Evolutionary conservation across 2,113 vertebrate species (phyloP).

Genomic region (Ranitomeya imitator): DNA sequence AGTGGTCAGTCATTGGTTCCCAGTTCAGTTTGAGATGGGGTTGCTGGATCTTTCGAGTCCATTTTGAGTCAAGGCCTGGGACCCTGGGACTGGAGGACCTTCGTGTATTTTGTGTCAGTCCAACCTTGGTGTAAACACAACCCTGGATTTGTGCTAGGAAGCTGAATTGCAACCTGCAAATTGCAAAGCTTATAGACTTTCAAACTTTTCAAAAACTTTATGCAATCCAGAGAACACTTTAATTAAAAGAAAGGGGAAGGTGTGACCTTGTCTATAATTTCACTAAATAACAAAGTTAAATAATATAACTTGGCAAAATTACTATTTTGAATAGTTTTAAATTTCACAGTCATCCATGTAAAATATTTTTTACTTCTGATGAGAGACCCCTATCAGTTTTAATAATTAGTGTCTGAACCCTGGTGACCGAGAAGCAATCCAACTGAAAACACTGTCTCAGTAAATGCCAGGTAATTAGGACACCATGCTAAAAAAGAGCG

Average conservation of each 20-base stretch:
- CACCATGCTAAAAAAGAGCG: constrained; percentile 30
- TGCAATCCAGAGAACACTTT: no score
- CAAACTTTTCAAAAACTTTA: neutral
- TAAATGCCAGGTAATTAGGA: constrained; percentile 49
- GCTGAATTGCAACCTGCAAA: no score
- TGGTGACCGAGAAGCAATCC: neutral
- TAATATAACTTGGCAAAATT: neutral
- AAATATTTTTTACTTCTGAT: neutral
- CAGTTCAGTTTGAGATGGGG: no score
- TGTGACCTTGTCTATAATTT: no score
- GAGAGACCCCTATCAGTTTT: neutral
- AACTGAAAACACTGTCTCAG: no score
- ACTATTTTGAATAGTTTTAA: neutral
- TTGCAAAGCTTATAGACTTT: neutral
- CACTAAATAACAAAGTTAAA: neutral
- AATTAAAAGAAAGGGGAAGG: no score
- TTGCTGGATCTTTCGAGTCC: neutral
- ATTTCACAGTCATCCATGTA: neutral
- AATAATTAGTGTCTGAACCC: neutral
- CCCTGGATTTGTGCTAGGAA: no score
- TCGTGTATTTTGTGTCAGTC: no score
- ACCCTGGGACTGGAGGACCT: no score
- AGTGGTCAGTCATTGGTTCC: no score
- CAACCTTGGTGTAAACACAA: no score
- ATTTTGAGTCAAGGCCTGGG: no score